Percentiles rank a stretch among this genome's conserved stretches.
These are phyloP conservation scores for Strigamia maritima DNA, from an alignment of 2,888 invertebrate genomes.

Conservation along the genomic window DNA sequence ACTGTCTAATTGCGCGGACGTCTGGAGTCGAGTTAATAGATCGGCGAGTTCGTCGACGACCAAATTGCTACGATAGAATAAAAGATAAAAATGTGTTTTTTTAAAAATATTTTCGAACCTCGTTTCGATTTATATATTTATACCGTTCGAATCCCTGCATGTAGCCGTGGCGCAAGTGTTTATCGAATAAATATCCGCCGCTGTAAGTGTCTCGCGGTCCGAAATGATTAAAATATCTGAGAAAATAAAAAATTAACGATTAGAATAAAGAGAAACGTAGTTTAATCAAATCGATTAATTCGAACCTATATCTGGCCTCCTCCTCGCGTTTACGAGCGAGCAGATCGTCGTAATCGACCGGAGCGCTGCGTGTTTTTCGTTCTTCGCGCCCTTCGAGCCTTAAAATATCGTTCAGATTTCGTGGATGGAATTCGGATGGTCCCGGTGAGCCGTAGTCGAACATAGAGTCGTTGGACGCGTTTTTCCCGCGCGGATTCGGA, in stretches of 20 bases:
- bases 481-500: background rate
- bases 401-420: background rate
- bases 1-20: no score
- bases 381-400: background rate
- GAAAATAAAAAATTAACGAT: background rate
- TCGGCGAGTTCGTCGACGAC: background rate
- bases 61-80: background rate
- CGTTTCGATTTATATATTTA: background rate
- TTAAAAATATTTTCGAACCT: no score
- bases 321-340: constrained; percentile 39
- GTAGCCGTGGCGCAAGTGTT: background rate
- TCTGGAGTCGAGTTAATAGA: background rate
- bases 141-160: background rate
- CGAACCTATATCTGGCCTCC: constrained; percentile 39
- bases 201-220: background rate
- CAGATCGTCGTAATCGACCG: constrained; percentile 40
- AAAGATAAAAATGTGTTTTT: no score
- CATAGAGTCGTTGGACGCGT: background rate
- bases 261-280: background rate
- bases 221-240: background rate
- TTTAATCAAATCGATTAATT: background rate
- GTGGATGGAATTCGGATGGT: no score
- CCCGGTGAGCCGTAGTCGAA: background rate
- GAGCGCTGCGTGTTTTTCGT: background rate
- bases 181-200: background rate